phyloP scores from a whole-genome alignment of 2,113 vertebrate species.

The Chauna torquata region DNA sequence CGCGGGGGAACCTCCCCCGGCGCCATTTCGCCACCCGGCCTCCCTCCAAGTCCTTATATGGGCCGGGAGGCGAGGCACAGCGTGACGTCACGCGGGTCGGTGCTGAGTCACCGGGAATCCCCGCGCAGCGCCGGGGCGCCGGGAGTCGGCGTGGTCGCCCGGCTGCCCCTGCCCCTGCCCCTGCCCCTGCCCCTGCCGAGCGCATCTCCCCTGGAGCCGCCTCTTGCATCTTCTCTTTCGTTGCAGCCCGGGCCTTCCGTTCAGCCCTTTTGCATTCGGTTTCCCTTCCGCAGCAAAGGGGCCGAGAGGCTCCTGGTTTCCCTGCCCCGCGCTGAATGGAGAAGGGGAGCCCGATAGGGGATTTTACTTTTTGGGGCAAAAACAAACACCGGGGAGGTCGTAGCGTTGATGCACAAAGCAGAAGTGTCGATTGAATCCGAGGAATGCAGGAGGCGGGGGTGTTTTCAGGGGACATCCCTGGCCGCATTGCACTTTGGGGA shows the following conservation, averaged over 20 bases:
- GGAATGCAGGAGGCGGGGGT: no score
- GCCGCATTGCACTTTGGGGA: no score
- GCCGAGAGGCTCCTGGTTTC: neutral
- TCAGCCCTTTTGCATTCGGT: neutral
- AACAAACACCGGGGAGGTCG: neutral
- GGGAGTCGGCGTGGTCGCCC: no score
- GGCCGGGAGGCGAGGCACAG: rapidly evolving
- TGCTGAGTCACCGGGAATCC: no score
- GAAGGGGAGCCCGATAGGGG: neutral
- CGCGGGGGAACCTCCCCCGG: no score
- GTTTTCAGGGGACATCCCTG: no score
- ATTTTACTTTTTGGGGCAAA: neutral
- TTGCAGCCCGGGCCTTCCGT: neutral
- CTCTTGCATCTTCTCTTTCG: no score
- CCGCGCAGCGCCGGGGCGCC: neutral
- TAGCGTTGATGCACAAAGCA: neutral
- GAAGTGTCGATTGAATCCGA: neutral
- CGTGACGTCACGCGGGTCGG: neutral
- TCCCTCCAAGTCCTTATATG: neutral
- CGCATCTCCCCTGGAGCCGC: no score
- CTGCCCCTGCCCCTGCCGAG: neutral
- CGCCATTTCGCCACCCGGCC: neutral
- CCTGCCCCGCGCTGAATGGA: neutral
- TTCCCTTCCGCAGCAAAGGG: neutral
- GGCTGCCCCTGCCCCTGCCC: neutral